These are phyloP conservation scores for Rhinatrema bivittatum DNA, from an alignment of 2,797 vertebrate species.

Conservation along the genomic window DNA sequence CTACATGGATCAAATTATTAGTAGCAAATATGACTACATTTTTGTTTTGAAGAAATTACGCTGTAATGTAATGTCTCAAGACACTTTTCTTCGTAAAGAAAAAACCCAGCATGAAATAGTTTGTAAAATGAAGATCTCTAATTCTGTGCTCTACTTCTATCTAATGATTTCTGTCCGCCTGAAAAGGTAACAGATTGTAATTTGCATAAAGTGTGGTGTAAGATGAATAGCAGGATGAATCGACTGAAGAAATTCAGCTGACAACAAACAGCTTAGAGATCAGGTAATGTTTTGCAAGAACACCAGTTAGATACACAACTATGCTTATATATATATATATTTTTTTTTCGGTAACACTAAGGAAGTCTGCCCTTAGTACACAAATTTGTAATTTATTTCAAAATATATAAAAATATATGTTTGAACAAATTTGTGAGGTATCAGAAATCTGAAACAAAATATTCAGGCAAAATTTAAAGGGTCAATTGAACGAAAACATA, in stretches of 20 bases:
- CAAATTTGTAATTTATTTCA: too few relatives aligned
- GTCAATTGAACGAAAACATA: too few relatives aligned
- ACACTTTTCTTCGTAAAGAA: too few relatives aligned
- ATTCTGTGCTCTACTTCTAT: conserved; percentile 8
- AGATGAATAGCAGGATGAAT: conserved; percentile 12
- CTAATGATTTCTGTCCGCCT: conserved; percentile 11
- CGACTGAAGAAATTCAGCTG: conserved; percentile 12
- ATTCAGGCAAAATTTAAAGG: too few relatives aligned
- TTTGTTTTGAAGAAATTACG: neutral
- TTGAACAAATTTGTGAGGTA: too few relatives aligned
- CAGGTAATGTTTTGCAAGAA: conserved; percentile 9
- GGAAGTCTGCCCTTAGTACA: too few relatives aligned
- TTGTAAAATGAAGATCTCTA: neutral
- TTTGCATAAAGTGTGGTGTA: conserved; percentile 12
- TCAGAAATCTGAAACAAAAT: too few relatives aligned
- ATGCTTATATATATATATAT: too few relatives aligned
- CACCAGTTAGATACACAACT: conserved; percentile 1
- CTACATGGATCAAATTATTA: too few relatives aligned
- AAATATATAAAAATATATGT: too few relatives aligned
- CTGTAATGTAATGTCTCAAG: neutral
- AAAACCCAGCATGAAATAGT: neutral
- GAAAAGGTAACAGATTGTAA: conserved; percentile 8
- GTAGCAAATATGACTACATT: neutral
- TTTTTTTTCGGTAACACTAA: too few relatives aligned
- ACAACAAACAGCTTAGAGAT: conserved; percentile 16